Base-by-base conservation (phyloP, 2,797 vertebrate genomes). In the Danio tinwini region DNA sequence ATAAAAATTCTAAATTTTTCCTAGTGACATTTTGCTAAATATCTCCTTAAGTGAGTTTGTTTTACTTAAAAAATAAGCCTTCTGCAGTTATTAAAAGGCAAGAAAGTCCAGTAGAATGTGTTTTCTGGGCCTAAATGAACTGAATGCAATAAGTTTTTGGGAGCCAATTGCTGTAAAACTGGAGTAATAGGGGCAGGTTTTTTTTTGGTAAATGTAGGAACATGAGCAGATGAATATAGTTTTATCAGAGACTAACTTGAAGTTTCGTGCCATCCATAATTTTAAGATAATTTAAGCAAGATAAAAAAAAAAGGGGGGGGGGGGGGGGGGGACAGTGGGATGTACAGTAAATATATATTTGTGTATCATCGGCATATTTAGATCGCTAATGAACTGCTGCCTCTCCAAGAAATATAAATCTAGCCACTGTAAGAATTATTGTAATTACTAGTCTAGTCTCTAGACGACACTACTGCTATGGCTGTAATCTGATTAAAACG, bases 31-130 rank as follows among this genome's bases (percentile, higher is more conserved):
- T 29, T 29, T 29, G 29, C 29, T 29, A 29, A 29, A 29, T 29
- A 29, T 29, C 29, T 29, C 1, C 3, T 1, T 1, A 1, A 1
- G 3, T 29, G n/a, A n/a, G n/a, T n/a, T n/a, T n/a, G n/a, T n/a
- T n/a, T 29, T 29, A 29, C 29, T 29, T 29, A 29, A 29, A 29
- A 29, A 29, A n/a, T 29, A 29, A 29, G 29, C 29, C 29, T 29
- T 29, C 1, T 29, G 29, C 3, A 29, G 29, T 29, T 29, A 29
- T 29, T 29, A 29, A 29, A 29, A 29, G 29, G 29, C 29, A 29
- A 29, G 29, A 29, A 3, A 29, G 29, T 29, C 29, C 29, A 29
- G 29, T 29, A 29, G 29, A 29, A 29, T 29, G 29, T 29, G 1
- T 1, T 29, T 29, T 29, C 29, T 1, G 29, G 29, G 29, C 29